Evolutionary conservation across 2,113 vertebrate genomes (phyloP), one percentile per base, ranked within the genome.

Genomic region (Hypomesus transpacificus): DNA sequence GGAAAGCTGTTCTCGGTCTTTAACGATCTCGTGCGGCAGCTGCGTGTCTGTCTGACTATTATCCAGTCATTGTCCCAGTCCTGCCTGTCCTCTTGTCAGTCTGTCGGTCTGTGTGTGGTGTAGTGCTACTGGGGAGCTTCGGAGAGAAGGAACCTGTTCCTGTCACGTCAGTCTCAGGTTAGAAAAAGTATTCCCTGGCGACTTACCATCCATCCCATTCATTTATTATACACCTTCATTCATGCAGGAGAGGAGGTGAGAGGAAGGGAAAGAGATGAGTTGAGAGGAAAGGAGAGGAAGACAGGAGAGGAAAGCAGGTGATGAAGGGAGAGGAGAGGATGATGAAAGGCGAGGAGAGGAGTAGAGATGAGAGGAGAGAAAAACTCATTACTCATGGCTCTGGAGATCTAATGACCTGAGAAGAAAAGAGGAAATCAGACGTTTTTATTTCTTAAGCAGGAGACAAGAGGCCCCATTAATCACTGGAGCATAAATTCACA

Each of bases 381-480:
- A 22, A 20, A 22, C 21, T 21, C 57, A 59, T 59, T 20, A 21
- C n/a, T 59, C 57, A 59, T 20, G 57, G 6, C 18, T 13, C 7
- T 24, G 18, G 57, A 59, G 57, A 21, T 59, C 0, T 59, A 59
- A 59, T 59, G 20, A 21, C 20, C 9, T 59, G 57, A 59, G 57
- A 8, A 59, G 57, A 22, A 59, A 13, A 59, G 57, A 21, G 20
- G 57, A 21, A 22, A 59, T 13, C 18, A 13, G 20, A 21, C 9
- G 57, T 59, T n/a, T 59, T 21, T 59, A 21, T 22, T 59, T 22
- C 57, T 59, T 59, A 59, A 59, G 21, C 11, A 21, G 21, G 20
- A 20, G 57, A 22, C 57, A 59, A 59, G 57, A 59, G 57, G 7
- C n/a, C 57, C 57, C 21, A 59, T 59, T 59, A 59, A 59, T 59